phyloP scores from a whole-genome alignment of 2,888 invertebrate genomes.

The Therioaphis trifolii region DNA sequence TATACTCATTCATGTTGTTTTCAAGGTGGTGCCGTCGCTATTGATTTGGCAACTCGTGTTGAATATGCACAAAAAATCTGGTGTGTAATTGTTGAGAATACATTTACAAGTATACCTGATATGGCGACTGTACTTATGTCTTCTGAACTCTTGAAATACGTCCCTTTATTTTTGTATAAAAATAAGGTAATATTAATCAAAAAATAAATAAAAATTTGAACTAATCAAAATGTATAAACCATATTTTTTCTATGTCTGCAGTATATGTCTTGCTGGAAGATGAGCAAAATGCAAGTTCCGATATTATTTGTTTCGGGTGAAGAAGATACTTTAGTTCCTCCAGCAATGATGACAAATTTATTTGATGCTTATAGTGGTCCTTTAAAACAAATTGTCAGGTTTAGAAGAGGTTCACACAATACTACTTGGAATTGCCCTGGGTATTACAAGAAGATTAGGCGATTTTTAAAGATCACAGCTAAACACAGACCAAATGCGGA shows the following conservation, averaged over 20 bases:
- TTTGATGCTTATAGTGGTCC: conserved; percentile 80
- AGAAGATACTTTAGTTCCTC: conserved; percentile 88
- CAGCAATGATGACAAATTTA: conserved; percentile 87
- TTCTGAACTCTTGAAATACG: conserved; percentile 77
- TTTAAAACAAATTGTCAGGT: conserved; percentile 81
- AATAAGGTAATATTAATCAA: conserved; percentile 78
- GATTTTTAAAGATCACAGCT: conserved; percentile 45
- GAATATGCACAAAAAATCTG: conserved; percentile 83
- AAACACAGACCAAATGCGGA: conserved; percentile 45
- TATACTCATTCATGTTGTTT: conserved; percentile 63
- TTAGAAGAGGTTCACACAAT: conserved; percentile 90
- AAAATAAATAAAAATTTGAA: not conserved
- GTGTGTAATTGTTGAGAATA: conserved; percentile 92
- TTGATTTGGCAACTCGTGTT: conserved; percentile 83
- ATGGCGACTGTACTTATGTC: conserved; percentile 88
- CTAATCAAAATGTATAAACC: not conserved
- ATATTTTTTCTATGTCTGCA: conserved; percentile 67
- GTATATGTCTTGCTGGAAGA: conserved; percentile 81
- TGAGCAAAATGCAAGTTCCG: conserved; percentile 79
- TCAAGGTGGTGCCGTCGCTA: conserved; percentile 89
- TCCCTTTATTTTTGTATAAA: conserved; percentile 88
- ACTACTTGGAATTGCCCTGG: conserved; percentile 93
- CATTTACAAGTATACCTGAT: conserved; percentile 93
- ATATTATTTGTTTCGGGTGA: conserved; percentile 89
- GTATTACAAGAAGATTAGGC: conserved; percentile 72